Evolutionary conservation across 1,140 invertebrate species (phyloP).

Genomic region (Adelges cooleyi): DNA sequence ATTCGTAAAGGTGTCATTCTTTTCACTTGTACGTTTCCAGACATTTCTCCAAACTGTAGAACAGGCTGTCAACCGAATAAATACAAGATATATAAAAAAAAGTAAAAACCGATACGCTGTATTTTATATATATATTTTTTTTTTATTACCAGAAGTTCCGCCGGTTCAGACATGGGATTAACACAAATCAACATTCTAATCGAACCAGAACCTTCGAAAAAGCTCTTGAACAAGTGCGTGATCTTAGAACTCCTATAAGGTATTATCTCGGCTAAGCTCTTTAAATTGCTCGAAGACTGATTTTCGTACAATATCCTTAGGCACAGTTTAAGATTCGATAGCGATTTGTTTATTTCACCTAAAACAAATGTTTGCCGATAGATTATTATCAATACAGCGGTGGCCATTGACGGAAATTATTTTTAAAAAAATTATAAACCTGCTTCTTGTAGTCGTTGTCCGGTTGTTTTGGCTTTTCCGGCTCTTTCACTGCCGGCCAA

Average conservation of each 20-base stretch:
- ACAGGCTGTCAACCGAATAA: constrained; percentile 57
- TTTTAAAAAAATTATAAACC: constrained; percentile 38
- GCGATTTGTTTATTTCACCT: constrained; percentile 76
- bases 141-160: constrained; percentile 47
- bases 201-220: constrained; percentile 93
- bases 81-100: neutral
- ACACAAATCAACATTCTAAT: constrained; percentile 95
- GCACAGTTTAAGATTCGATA: constrained; percentile 74
- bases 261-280: constrained; percentile 73
- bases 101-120: too few relatives aligned
- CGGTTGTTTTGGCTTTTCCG: constrained; percentile 71
- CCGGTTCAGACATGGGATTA: constrained; percentile 83
- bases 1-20: constrained; percentile 48
- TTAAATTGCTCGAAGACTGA: constrained; percentile 50
- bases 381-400: constrained; percentile 8
- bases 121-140: too few relatives aligned
- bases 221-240: constrained; percentile 95
- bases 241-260: constrained; percentile 92
- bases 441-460: constrained; percentile 68
- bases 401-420: too few relatives aligned
- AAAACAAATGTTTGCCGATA: constrained; percentile 31
- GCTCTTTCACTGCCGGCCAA: constrained; percentile 87
- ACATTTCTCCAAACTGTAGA: constrained; percentile 90
- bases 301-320: constrained; percentile 86
- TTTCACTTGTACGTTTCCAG: constrained; percentile 80